These are phyloP conservation scores for Coregonus clupeaformis DNA, from an alignment of 2,113 vertebrate genomes.

Conservation along the genomic window DNA sequence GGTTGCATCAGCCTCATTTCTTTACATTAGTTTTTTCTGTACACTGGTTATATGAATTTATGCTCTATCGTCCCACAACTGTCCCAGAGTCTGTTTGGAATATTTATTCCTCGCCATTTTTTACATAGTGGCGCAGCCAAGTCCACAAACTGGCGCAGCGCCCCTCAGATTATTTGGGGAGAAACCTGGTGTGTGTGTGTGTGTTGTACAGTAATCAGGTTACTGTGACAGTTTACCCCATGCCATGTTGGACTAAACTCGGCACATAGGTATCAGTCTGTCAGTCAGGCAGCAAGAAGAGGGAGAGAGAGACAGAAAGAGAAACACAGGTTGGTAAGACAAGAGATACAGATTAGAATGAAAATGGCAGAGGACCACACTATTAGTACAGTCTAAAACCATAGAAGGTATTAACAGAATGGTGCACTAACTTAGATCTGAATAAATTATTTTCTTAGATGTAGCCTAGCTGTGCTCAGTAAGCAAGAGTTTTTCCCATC, in stretches of 20 bases:
- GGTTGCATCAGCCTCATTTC: no score
- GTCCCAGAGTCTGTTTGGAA: no score
- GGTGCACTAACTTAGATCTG: neutral
- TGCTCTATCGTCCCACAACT: no score
- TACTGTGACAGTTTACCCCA: slow-evolving; percentile 42
- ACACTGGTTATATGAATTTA: no score
- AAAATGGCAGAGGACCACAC: neutral
- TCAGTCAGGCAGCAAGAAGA: slow-evolving; percentile 23
- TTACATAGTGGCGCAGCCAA: no score
- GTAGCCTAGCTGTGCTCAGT: no score
- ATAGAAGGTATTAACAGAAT: neutral
- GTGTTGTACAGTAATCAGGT: slow-evolving; percentile 2
- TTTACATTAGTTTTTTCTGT: no score
- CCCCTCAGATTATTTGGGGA: no score
- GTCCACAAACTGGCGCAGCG: no score
- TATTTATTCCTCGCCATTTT: no score
- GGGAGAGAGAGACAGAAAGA: slow-evolving; percentile 10
- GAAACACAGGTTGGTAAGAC: neutral
- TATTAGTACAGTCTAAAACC: neutral
- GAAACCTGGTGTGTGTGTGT: slow-evolving; percentile 6
- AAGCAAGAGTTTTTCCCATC: no score
- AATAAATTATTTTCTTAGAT: no score
- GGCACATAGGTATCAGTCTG: slow-evolving; percentile 29
- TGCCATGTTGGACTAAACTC: slow-evolving; percentile 32
- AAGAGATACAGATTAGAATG: neutral